Percentiles rank a stretch among this genome's conserved stretches.
Evolutionary conservation across 2,113 vertebrate genomes (phyloP).

Genomic region (Thunnus maccoyii): DNA sequence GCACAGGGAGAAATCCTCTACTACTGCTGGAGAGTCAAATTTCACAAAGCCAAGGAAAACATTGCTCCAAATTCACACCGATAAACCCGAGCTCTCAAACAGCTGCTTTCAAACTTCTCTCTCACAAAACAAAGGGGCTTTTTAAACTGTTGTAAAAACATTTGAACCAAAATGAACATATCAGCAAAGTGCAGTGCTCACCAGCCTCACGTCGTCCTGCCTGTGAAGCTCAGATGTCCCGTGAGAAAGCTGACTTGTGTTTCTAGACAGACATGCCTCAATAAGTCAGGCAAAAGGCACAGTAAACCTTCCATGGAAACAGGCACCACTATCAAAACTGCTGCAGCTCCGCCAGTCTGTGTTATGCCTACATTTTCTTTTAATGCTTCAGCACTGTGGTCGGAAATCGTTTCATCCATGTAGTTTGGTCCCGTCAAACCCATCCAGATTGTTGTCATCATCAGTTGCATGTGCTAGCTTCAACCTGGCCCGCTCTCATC

Average conservation of each 20-base stretch:
- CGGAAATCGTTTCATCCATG: conserved; percentile 40
- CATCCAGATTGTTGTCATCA: conserved; percentile 47
- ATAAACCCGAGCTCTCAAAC: conserved; percentile 64
- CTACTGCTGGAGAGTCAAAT: conserved; percentile 58
- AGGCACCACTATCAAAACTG: conserved; percentile 79
- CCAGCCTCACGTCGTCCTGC: conserved; percentile 67
- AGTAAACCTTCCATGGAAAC: conserved; percentile 72
- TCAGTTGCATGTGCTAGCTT: conserved; percentile 29
- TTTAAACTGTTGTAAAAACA: conserved; percentile 70
- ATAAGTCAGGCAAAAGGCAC: conserved; percentile 81
- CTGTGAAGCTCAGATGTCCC: conserved; percentile 63
- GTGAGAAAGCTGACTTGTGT: conserved; percentile 78
- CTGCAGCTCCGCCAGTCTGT: conserved; percentile 57
- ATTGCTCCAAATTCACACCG: conserved; percentile 47
- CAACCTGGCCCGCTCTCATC: not conserved
- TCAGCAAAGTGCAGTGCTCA: conserved; percentile 68
- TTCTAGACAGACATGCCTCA: conserved; percentile 77
- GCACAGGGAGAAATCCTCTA: conserved; percentile 67
- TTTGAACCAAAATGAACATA: conserved; percentile 80
- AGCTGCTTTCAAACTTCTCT: conserved; percentile 86
- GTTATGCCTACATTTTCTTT: conserved; percentile 63
- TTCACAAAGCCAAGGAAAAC: conserved; percentile 64
- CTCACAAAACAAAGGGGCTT: conserved; percentile 59
- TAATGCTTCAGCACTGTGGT: conserved; percentile 38
- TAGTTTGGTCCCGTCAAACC: conserved; percentile 31